Evolutionary conservation across 2,113 vertebrate genomes (phyloP).

Genomic region (Hydropotes inermis): DNA sequence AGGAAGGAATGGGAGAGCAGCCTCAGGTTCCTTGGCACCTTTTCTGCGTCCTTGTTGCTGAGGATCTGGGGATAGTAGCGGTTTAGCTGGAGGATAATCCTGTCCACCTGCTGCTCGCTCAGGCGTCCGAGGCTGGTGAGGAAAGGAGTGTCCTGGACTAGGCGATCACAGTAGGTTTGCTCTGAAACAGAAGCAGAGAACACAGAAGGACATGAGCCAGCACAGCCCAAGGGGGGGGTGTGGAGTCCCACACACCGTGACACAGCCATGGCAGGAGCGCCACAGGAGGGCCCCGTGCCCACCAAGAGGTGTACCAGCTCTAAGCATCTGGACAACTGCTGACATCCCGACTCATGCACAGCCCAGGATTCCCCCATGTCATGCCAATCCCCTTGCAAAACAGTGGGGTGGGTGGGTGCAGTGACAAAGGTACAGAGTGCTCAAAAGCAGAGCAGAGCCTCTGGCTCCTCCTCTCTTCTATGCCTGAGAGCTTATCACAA

Average conservation of each 20-base stretch:
- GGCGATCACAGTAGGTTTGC: slow-evolving; percentile 87
- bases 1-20: not conserved
- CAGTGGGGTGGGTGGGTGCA: fast-evolving
- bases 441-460: not conserved
- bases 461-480: not conserved
- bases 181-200: slow-evolving; percentile 71
- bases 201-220: not conserved
- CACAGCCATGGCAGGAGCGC: not conserved
- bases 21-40: slow-evolving; percentile 78
- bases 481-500: not conserved
- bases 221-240: too few relatives aligned
- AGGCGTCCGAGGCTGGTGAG: slow-evolving; percentile 85
- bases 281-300: not conserved
- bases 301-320: not conserved
- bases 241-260: not conserved
- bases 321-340: not conserved
- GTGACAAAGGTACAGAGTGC: not conserved
- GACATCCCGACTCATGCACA: too few relatives aligned
- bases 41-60: slow-evolving; percentile 93
- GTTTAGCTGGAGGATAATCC: slow-evolving; percentile 95
- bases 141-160: slow-evolving; percentile 89
- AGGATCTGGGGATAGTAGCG: slow-evolving; percentile 97
- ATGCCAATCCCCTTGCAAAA: not conserved
- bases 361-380: not conserved
- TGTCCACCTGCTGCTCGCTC: slow-evolving; percentile 93